phyloP scores from a whole-genome alignment of 2,113 vertebrate species.

The Phaethornis superciliosus region DNA sequence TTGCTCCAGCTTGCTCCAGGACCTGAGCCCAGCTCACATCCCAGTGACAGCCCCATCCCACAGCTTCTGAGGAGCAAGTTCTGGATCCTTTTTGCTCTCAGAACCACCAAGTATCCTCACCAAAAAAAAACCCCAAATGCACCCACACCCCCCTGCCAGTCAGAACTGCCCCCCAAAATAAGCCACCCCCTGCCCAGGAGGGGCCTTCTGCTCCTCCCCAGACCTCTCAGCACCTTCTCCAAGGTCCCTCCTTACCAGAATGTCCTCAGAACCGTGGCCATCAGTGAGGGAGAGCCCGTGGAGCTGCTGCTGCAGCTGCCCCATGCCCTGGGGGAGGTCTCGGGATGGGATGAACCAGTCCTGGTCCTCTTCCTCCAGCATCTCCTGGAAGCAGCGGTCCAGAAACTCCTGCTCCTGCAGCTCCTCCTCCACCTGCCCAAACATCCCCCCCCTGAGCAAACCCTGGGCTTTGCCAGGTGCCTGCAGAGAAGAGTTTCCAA shows the following conservation, averaged over 20 bases:
- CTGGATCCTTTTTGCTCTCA: too few species aligned
- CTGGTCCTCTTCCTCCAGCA: constrained; percentile 97
- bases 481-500: too few species aligned
- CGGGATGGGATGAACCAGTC: constrained; percentile 97
- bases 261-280: constrained; percentile 83
- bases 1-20: too few species aligned
- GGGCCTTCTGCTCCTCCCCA: neutral
- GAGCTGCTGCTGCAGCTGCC: constrained; percentile 94
- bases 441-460: too few species aligned
- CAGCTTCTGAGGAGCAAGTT: neutral
- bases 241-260: constrained; percentile 86
- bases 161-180: neutral
- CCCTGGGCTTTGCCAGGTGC: too few species aligned
- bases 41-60: neutral
- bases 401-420: constrained; percentile 96
- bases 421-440: constrained; percentile 92
- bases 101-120: neutral
- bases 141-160: rapidly evolving
- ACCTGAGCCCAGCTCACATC: too few species aligned
- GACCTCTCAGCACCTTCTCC: neutral
- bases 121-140: neutral
- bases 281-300: constrained; percentile 86
- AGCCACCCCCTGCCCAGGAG: neutral
- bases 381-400: constrained; percentile 98
- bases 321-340: constrained; percentile 89